Percentiles rank a stretch among this genome's conserved stretches.
These are phyloP conservation scores for Lepidochrysops patricia DNA, from an alignment of 2,888 invertebrate species.

Conservation along the genomic window DNA sequence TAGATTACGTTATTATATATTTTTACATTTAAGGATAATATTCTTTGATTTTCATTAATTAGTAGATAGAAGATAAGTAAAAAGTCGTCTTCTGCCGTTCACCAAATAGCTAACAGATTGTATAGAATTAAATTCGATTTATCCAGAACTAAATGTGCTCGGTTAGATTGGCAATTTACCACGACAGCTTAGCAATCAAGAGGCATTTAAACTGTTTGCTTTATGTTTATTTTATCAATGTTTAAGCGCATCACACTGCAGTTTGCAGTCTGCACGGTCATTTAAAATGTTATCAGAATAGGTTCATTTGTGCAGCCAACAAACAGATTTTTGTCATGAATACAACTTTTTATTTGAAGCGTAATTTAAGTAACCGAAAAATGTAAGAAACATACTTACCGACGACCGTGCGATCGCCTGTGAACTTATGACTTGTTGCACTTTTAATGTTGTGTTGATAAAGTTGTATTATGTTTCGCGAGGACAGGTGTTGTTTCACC, in stretches of 20 bases:
- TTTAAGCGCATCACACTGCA: too few relatives aligned
- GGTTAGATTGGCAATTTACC: neutral
- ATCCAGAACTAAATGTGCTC: neutral
- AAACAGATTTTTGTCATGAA: too few relatives aligned
- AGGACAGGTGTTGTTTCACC: constrained; percentile 63
- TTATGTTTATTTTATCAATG: neutral
- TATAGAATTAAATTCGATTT: constrained; percentile 20
- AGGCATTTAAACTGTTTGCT: neutral
- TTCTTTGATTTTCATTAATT: too few relatives aligned
- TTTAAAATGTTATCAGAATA: too few relatives aligned
- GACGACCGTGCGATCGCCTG: constrained; percentile 64
- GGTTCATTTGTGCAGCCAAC: too few relatives aligned
- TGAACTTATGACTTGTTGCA: constrained; percentile 54
- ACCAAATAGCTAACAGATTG: neutral
- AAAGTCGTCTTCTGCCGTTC: neutral
- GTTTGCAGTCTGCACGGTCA: too few relatives aligned
- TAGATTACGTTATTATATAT: too few relatives aligned
- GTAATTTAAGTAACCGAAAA: constrained; percentile 51
- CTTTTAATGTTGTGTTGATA: constrained; percentile 39
- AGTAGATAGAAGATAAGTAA: too few relatives aligned
- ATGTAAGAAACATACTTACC: too few relatives aligned
- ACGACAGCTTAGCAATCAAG: neutral
- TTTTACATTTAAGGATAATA: too few relatives aligned
- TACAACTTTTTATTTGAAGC: too few relatives aligned
- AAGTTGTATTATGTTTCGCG: constrained; percentile 64